Percentiles rank a stretch among this genome's conserved stretches.
Conservation (phyloP, 2,113 vertebrate genomes). For the Passer domesticus region DNA sequence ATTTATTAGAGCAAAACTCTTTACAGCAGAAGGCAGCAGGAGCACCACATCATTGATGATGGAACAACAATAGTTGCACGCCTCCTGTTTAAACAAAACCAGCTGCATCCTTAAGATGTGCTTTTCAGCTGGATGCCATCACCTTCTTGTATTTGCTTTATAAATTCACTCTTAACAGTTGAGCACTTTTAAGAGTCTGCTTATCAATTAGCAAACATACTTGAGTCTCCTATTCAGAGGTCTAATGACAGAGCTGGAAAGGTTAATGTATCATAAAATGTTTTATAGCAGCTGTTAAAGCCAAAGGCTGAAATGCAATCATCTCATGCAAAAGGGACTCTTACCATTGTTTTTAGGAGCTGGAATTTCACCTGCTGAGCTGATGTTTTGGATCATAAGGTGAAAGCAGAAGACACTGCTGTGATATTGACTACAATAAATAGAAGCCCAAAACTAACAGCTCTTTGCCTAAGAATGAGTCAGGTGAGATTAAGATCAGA, state of each 20-base stretch:
- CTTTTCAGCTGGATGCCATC: not conserved
- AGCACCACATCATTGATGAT: not conserved
- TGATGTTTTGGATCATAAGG: not conserved
- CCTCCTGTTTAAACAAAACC: not conserved
- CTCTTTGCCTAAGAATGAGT: not conserved
- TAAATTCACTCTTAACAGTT: not conserved
- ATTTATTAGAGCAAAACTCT: not conserved
- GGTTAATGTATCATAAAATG: not conserved
- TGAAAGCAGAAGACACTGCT: not conserved
- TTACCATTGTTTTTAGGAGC: not conserved
- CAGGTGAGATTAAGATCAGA: not conserved
- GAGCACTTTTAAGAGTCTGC: not conserved
- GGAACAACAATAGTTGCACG: not conserved
- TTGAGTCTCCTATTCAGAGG: not conserved
- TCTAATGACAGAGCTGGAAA: not conserved
- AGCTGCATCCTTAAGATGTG: rapidly evolving
- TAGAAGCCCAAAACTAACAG: not conserved
- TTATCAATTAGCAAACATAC: not conserved
- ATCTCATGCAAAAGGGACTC: not conserved
- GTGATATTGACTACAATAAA: not conserved
- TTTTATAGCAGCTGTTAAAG: not conserved
- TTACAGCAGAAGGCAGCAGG: not conserved
- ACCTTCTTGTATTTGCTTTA: not conserved
- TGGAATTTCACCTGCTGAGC: not conserved
- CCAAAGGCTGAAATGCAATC: not conserved